phyloP scores from a whole-genome alignment of 2,888 invertebrate genomes.

The Himalopsyche tibetana region DNA sequence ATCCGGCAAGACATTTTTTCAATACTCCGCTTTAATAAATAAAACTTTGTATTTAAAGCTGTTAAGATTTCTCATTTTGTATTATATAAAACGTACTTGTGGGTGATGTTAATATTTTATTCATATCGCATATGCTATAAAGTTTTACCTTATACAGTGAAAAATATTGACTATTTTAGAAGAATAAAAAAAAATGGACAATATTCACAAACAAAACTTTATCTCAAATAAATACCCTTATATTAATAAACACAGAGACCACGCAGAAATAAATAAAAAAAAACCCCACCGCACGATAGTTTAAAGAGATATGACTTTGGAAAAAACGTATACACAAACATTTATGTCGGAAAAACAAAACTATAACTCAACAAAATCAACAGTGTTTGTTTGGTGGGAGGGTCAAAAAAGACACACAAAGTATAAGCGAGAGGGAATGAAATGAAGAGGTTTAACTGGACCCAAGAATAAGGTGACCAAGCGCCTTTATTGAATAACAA shows the following conservation, averaged over 20 bases:
- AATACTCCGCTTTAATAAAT: no score
- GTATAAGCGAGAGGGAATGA: slow-evolving; percentile 37
- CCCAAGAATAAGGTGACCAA: slow-evolving; percentile 7
- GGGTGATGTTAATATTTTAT: no score
- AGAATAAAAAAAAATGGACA: background rate
- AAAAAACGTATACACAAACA: slow-evolving; percentile 22
- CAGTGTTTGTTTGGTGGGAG: slow-evolving; percentile 58
- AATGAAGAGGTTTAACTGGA: slow-evolving; percentile 25
- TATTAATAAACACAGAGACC: background rate
- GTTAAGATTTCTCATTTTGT: no score
- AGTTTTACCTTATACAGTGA: no score
- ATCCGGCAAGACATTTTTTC: no score
- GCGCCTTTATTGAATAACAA: background rate
- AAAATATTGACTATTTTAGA: background rate
- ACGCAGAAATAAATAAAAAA: slow-evolving; percentile 11
- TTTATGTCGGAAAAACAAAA: slow-evolving; percentile 62
- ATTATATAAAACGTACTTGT: no score
- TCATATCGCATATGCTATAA: no score
- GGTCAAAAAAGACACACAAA: slow-evolving; percentile 50
- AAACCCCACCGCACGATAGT: background rate
- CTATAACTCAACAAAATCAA: slow-evolving; percentile 64
- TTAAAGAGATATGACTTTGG: slow-evolving; percentile 42
- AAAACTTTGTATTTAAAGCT: no score
- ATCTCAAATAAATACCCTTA: background rate
- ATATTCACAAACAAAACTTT: background rate